Base-by-base conservation (phyloP, 2,113 vertebrate species). In the Burhinus bistriatus region DNA sequence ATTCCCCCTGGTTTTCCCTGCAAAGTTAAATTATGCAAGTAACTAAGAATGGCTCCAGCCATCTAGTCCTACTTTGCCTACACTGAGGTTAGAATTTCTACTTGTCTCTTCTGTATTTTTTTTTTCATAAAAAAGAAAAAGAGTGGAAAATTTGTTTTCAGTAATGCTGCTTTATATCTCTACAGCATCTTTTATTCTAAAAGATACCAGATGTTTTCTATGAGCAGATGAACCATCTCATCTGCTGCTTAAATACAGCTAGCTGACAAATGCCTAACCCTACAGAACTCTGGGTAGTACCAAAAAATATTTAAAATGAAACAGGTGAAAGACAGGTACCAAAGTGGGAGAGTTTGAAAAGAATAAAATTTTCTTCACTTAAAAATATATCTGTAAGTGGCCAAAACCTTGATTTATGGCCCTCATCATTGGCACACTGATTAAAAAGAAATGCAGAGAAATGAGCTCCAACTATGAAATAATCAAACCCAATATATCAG, bases 301-400 rank as follows among this genome's bases (percentile, higher is more conserved):
- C 21, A 91, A 90, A 78, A 72, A 59, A 32, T 75, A 55, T 34
- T 71, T 94, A 17, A 87, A 68, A 76, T 79, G 78, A 83, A 64
- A 40, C n/a, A 69, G 15, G 30, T 58, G 36, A 95, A 91, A 94
- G 18, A 49, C 32, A 57, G 20, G 22, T 44, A 82, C 9, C 5
- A 51, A 55, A 20, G 23, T 6, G 13, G 26, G 42, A 83, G 6
- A 84, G 7, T 21, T 64, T 18, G 29, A 64, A 84, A 89, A 78
- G 9, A 87, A 73, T 70, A 49, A 65, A 11, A 2, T 7, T 32
- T 55, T 83, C n/a, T 78, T 71, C 14, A 59, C 80, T 65, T 22
- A 55, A 30, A 81, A 85, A 16, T 9, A 25, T 47, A 12, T 52
- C 42, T 78, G 12, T 23, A 89, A 83, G 36, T 32, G 40, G 27